Evolutionary conservation across 1,140 invertebrate species (phyloP).

Genomic region (Pinna nobilis): DNA sequence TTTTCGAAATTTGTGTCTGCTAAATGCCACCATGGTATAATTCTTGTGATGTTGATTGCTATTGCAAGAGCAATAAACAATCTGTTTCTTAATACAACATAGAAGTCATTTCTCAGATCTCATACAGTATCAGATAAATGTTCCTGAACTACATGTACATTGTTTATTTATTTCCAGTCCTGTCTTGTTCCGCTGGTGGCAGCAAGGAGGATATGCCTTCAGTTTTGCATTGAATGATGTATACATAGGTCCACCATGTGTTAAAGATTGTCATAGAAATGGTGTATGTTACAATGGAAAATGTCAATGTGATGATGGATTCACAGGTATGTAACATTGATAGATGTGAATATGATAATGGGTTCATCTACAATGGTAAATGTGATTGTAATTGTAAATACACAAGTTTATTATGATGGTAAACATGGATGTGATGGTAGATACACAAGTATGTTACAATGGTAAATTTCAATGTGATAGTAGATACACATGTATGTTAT

Average conservation of each 20-base stretch:
- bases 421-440: too few species aligned
- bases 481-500: too few species aligned
- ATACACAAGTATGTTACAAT: too few species aligned
- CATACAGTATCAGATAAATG: background rate
- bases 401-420: too few species aligned
- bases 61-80: too few species aligned
- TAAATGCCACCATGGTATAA: too few species aligned
- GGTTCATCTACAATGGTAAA: too few species aligned
- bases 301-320: conserved; percentile 61
- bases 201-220: conserved; percentile 64
- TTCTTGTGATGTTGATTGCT: too few species aligned
- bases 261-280: conserved; percentile 73
- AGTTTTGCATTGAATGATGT: conserved; percentile 75
- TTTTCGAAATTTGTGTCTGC: too few species aligned
- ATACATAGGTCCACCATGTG: conserved; percentile 75
- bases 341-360: background rate
- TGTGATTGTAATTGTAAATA: too few species aligned
- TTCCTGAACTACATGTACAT: background rate
- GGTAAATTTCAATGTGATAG: too few species aligned
- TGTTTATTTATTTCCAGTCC: conserved; percentile 55
- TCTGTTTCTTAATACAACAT: too few species aligned
- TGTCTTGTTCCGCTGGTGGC: conserved; percentile 69
- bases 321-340: conserved; percentile 48
- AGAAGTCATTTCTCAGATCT: background rate
- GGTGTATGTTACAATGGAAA: conserved; percentile 63